A percentile compares a stretch with the other conserved stretches of the same genome.
phyloP scores from a whole-genome alignment of 2,888 invertebrate genomes.

The Apocheima hispidaria region DNA sequence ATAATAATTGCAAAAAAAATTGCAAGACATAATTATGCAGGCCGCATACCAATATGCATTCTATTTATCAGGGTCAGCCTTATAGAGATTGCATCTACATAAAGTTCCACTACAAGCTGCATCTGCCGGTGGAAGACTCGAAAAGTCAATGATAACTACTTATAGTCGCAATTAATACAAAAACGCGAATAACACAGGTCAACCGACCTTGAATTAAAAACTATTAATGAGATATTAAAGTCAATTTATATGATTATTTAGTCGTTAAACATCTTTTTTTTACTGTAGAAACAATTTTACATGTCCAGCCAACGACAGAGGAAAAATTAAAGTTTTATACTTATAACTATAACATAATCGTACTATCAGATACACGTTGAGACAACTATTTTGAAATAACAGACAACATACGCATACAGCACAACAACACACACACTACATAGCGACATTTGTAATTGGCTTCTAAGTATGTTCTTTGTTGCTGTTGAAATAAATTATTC shows the following conservation, averaged over 20 bases:
- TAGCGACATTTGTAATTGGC: too few species aligned
- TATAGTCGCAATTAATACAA: too few species aligned
- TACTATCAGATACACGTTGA: too few species aligned
- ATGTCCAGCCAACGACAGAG: too few species aligned
- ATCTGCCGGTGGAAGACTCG: conserved; percentile 3
- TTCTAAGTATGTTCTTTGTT: too few species aligned
- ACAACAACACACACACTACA: too few species aligned
- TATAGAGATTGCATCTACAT: conserved; percentile 23
- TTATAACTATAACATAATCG: too few species aligned
- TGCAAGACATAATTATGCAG: conserved; percentile 21
- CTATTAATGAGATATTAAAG: neutral
- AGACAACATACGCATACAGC: too few species aligned
- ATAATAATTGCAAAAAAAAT: conserved; percentile 26
- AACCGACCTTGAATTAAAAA: conserved; percentile 28
- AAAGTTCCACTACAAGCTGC: conserved; percentile 22
- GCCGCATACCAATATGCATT: conserved; percentile 23
- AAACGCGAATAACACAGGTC: conserved; percentile 11
- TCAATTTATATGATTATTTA: conserved; percentile 22
- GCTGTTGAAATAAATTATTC: too few species aligned
- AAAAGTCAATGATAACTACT: conserved; percentile 24
- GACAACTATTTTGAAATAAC: too few species aligned
- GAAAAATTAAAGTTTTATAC: too few species aligned
- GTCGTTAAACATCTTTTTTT: conserved; percentile 3
- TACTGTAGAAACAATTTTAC: too few species aligned
- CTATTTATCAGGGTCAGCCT: conserved; percentile 21